Conservation (phyloP, 2,797 vertebrate genomes). For the Harpagifer antarcticus region DNA sequence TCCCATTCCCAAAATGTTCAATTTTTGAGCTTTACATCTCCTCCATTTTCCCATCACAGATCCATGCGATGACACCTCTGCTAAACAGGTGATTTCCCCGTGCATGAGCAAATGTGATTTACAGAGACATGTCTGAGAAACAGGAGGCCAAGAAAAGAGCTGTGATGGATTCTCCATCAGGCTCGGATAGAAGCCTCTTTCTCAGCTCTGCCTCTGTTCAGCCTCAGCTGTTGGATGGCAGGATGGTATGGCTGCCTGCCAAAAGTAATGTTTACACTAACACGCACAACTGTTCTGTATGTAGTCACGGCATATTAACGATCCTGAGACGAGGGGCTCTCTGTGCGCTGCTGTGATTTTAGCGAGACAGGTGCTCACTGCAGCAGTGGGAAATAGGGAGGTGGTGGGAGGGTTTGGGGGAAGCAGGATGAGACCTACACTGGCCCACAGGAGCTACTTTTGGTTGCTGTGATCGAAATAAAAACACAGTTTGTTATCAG, state of each 20-base stretch:
- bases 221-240: slow-evolving; percentile 75
- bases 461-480: slow-evolving; percentile 31
- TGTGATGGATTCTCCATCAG: slow-evolving; percentile 58
- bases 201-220: slow-evolving; percentile 50
- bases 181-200: slow-evolving; percentile 33
- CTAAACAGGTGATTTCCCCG: not conserved
- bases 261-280: slow-evolving; percentile 76
- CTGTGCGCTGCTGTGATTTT: slow-evolving; percentile 52
- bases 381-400: slow-evolving; percentile 47
- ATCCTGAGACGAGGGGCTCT: slow-evolving; percentile 43
- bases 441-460: slow-evolving; percentile 24
- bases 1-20: not conserved
- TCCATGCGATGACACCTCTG: not conserved
- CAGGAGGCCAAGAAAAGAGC: slow-evolving; percentile 14
- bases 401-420: not conserved
- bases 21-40: slow-evolving; percentile 1
- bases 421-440: slow-evolving; percentile 7
- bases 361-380: slow-evolving; percentile 65
- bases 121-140: slow-evolving; percentile 17
- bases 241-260: slow-evolving; percentile 62
- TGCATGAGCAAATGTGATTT: slow-evolving; percentile 30
- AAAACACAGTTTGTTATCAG: slow-evolving; percentile 44
- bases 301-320: slow-evolving; percentile 59
- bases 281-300: slow-evolving; percentile 70
- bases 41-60: slow-evolving; percentile 6